Evolutionary conservation across 2,888 invertebrate species (phyloP), one percentile per base, ranked within the genome.

Genomic region (Rhingia rostrata): DNA sequence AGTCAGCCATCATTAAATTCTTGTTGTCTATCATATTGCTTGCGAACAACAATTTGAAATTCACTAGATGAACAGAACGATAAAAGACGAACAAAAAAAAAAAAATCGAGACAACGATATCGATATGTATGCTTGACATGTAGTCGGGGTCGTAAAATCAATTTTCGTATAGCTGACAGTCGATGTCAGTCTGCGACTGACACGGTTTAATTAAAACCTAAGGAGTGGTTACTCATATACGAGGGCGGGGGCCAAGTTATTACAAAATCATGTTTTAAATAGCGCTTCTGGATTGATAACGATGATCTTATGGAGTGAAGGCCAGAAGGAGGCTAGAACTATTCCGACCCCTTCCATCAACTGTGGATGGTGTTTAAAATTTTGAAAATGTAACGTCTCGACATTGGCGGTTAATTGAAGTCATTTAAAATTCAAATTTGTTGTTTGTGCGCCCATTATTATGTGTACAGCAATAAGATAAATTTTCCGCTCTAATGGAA

Each of bases 151-250:
- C 56, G 56, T 66, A 63, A 63, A 80, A 74, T 70, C 61, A 74
- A 74, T 69, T 69, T 77, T 82, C 41, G 60, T 82, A 35, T 82
- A 58, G 61, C 56, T 45, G 49, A 22, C 60, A 67, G 77, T 39
- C 56, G 56, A 2, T 74, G 63, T 74, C 67, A 67, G 49, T 63
- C 45, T 22, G 22, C 49, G 33, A 58, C 30, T 39, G 77, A 83
- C 83, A 78, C 53, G 83, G 78, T 79, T 83, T 83, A 78, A 83
- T 83, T 83, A 78, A 61, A 60, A n/a, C 43, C 22, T 5, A 53
- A 73, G 45, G 69, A 74, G 73, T 49, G 56, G 53, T 39, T 39
- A 9, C 6, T 12, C 39, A 49, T 12, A 30, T 2, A 22, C 22
- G 43, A 14, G 60, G 12, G 35, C 4, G 49, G 51, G 6, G 30